These are phyloP conservation scores for Piezodorus guildinii DNA, from an alignment of 1,140 invertebrate genomes.

Conservation along the genomic window DNA sequence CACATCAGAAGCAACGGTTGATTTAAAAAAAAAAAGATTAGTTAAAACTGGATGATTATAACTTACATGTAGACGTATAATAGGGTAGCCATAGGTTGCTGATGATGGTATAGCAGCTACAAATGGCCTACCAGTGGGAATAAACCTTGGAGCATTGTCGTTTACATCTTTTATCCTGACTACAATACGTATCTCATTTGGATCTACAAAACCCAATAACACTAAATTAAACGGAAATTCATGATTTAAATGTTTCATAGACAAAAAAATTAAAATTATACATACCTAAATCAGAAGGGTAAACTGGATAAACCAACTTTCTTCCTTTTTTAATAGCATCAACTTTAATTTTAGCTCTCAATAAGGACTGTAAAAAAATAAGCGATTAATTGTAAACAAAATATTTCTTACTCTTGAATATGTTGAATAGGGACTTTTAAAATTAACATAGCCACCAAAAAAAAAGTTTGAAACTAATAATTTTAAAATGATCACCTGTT, in stretches of 20 bases:
- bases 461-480: too few species aligned
- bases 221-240: background rate
- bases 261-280: background rate
- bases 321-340: slow-evolving; percentile 50
- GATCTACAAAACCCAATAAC: slow-evolving; percentile 31
- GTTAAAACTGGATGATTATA: background rate
- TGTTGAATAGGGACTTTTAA: too few species aligned
- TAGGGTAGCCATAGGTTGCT: slow-evolving; percentile 65
- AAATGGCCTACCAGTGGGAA: slow-evolving; percentile 53
- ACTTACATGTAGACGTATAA: slow-evolving; percentile 52
- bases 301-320: slow-evolving; percentile 55
- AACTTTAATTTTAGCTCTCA: slow-evolving; percentile 54
- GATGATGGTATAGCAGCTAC: slow-evolving; percentile 65
- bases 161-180: slow-evolving; percentile 67
- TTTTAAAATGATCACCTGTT: background rate
- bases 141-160: slow-evolving; percentile 67
- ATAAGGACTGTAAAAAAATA: slow-evolving; percentile 36
- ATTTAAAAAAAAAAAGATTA: too few species aligned
- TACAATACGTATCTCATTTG: slow-evolving; percentile 54
- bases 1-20: too few species aligned
- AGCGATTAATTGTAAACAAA: background rate
- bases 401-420: too few species aligned
- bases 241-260: background rate
- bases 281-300: slow-evolving; percentile 48
- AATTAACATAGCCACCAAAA: too few species aligned